Conservation (phyloP, 2,797 vertebrate species). For the Sardinella longiceps region DNA sequence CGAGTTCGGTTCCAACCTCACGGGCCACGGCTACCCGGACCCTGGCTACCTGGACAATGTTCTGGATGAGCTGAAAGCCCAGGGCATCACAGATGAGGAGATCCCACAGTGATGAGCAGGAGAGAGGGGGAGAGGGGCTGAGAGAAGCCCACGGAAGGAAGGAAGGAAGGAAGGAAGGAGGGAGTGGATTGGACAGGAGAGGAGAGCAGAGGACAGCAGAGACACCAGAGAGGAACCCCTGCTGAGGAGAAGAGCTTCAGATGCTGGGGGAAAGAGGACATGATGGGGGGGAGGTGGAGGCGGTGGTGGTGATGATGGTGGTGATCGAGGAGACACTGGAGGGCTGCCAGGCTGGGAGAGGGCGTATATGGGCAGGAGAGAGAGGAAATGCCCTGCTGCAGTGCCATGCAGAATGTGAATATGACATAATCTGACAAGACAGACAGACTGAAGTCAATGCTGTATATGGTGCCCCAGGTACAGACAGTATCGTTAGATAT, state of each 20-base stretch:
- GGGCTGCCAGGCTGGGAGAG: not conserved
- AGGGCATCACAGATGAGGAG: constrained; percentile 87
- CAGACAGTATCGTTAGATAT: not conserved
- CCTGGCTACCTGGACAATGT: constrained; percentile 91
- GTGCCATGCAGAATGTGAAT: constrained; percentile 10
- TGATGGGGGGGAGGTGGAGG: not conserved
- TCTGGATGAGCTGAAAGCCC: constrained; percentile 86
- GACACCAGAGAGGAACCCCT: not conserved
- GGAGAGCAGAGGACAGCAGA: too few relatives aligned
- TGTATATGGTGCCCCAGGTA: not conserved
- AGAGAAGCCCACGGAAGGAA: not conserved
- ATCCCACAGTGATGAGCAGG: constrained; percentile 47
- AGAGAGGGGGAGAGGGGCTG: not conserved
- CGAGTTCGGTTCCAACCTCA: constrained; percentile 93
- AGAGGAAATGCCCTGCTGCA: not conserved
- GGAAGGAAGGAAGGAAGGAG: not conserved
- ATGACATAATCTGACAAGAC: not conserved
- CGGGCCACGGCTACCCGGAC: constrained; percentile 91
- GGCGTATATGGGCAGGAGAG: not conserved
- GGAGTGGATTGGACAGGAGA: not conserved
- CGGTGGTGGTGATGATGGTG: too few relatives aligned
- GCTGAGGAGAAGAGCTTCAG: not conserved
- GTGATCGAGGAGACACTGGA: not conserved
- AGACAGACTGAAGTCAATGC: not conserved
- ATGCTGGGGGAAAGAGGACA: not conserved